Evolutionary conservation across 2,888 invertebrate species (phyloP), one percentile per base, ranked within the genome.

Genomic region (Polydrusus pterygomalis): DNA sequence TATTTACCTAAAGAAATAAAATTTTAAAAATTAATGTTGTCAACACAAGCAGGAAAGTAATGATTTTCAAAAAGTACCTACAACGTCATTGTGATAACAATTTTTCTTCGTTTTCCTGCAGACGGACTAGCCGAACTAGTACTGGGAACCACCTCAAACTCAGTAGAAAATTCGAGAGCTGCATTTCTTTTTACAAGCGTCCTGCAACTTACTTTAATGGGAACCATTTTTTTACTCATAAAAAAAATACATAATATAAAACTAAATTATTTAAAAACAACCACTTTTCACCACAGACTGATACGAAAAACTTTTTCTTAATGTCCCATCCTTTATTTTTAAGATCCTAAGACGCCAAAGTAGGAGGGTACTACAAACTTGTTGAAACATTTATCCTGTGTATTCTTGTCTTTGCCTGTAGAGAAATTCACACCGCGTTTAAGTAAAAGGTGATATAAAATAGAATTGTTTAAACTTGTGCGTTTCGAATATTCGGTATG

Each of bases 71-170:
- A 17, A 18, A 9, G 47, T 62, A 74, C 74, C 20, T 69, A 74
- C 74, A 74, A 54, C 10, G 43, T 51, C 74, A 74, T 63, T 3
- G 30, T 54, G 15, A 69, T 30, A n/a, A 70, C 63, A 10, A 74
- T 40, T 62, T 74, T 74, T 25, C 64, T 63, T n/a, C 69, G 18
- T 34, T 69, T 74, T 25, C 69, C 74, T 1, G 10, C 30, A 15
- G 45, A 63, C 63, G 62, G 43, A 47, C 74, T 34, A 0, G 49
- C 69, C 15, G 62, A 25, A 64, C 69, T 74, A 49, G 60, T 60
- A 11, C 43, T 25, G 0, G 71, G 71, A 7, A 51, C 60, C 47
- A 60, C 68, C 18, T 73, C 68, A 25, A 60, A 18, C 2, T 63
- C 20, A 0, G 74, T 34, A 20, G 38, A 74, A 62, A 74, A 13